A percentile compares a stretch with the other conserved stretches of the same genome.
Conservation (phyloP, 2,888 invertebrate species). For the Chloroclysta siterata region DNA sequence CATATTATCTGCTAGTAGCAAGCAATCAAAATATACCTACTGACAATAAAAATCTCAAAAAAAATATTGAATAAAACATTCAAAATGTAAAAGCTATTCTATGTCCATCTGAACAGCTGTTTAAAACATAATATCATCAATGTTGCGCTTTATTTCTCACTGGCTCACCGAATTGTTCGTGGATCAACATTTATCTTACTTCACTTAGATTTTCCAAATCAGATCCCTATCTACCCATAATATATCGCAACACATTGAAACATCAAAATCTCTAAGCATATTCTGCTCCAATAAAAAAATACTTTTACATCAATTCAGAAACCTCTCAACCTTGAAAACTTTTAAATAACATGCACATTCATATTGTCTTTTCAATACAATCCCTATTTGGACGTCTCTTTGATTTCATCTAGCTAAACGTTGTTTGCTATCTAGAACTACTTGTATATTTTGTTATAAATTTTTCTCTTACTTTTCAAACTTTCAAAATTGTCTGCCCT, state of each 20-base stretch:
- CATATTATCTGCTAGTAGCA: neutral
- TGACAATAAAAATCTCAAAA: slow-evolving; percentile 19
- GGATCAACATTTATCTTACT: too few relatives aligned
- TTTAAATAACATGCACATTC: slow-evolving; percentile 55
- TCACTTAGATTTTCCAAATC: neutral
- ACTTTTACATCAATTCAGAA: slow-evolving; percentile 42
- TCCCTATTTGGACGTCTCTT: slow-evolving; percentile 75
- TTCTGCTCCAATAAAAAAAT: slow-evolving; percentile 19
- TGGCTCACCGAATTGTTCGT: neutral
- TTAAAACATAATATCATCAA: neutral
- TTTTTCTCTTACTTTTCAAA: too few relatives aligned
- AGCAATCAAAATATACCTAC: slow-evolving; percentile 5
- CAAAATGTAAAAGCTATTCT: slow-evolving; percentile 9
- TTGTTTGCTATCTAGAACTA: slow-evolving; percentile 37
- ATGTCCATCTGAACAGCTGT: slow-evolving; percentile 4
- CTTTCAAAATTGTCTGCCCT: too few relatives aligned
- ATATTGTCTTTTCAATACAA: slow-evolving; percentile 78
- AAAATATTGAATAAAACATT: slow-evolving; percentile 12
- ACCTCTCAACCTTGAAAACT: slow-evolving; percentile 31
- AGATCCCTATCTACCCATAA: neutral
- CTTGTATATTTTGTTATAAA: slow-evolving; percentile 1
- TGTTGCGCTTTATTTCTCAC: neutral
- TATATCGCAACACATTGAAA: slow-evolving; percentile 5
- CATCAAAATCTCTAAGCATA: slow-evolving; percentile 31
- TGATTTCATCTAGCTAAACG: slow-evolving; percentile 76